Evolutionary conservation across 1,140 invertebrate genomes (phyloP).

Genomic region (Philotrypesis tridentata): DNA sequence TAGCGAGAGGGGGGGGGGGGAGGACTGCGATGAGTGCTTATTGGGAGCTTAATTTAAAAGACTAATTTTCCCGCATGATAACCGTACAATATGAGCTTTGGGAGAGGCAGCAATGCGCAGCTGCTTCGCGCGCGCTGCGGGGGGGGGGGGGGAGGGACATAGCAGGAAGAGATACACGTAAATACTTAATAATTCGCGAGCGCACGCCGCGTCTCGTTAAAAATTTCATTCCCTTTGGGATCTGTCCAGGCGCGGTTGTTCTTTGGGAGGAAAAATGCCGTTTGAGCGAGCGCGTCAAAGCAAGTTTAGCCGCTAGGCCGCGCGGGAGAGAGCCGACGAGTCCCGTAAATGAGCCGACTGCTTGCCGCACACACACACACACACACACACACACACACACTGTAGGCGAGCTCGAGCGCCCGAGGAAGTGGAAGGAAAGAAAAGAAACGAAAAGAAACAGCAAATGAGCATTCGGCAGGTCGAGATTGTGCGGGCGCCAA

Average conservation of each 20-base stretch:
- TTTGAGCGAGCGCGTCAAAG: slow-evolving; percentile 32
- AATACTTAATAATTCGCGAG: too few species aligned
- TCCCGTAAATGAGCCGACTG: slow-evolving; percentile 22
- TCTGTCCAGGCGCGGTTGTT: neutral
- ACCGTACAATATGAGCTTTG: neutral
- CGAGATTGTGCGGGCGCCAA: slow-evolving; percentile 1
- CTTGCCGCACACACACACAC: neutral
- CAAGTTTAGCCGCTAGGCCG: neutral
- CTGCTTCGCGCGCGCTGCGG: too few species aligned
- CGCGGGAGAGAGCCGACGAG: too few species aligned
- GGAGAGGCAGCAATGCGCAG: neutral
- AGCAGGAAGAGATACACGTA: too few species aligned
- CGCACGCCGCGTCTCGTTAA: neutral
- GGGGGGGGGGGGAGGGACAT: too few species aligned
- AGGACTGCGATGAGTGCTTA: slow-evolving; percentile 48
- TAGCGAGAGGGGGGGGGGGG: too few species aligned
- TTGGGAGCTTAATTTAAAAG: slow-evolving; percentile 46
- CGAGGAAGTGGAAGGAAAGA: neutral
- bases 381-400: too few species aligned
- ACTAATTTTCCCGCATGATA: slow-evolving; percentile 27
- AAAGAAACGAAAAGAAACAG: slow-evolving; percentile 1
- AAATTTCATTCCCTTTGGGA: neutral
- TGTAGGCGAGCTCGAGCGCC: neutral
- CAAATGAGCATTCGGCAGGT: neutral
- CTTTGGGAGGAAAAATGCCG: slow-evolving; percentile 16